Evolutionary conservation across 2,113 vertebrate genomes (phyloP).

Genomic region (Heliornis fulica): DNA sequence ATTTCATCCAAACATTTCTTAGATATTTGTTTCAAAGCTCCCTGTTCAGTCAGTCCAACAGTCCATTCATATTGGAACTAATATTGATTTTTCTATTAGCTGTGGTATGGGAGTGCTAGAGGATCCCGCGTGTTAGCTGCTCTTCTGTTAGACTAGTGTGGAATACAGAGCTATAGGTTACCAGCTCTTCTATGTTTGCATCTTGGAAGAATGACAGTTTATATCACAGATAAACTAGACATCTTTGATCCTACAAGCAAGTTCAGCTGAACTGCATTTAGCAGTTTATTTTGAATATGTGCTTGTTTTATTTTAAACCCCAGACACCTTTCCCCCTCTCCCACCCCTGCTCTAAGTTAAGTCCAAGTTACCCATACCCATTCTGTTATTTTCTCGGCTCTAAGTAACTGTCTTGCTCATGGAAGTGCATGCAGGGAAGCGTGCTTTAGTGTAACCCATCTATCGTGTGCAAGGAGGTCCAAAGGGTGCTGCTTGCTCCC

Average conservation of each 20-base stretch:
- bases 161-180: background rate
- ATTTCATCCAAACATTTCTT: conserved; percentile 70
- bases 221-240: background rate
- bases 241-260: background rate
- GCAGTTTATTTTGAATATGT: background rate
- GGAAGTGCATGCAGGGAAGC: background rate
- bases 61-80: conserved; percentile 53
- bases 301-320: background rate
- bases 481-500: background rate
- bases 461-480: background rate
- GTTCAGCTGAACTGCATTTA: background rate
- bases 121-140: background rate
- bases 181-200: background rate
- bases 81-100: conserved; percentile 55
- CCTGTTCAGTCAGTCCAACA: conserved; percentile 34
- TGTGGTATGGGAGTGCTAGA: background rate
- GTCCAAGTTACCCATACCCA: background rate
- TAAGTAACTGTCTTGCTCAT: rapidly evolving
- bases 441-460: background rate
- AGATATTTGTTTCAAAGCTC: conserved; percentile 74
- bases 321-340: background rate
- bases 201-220: background rate
- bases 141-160: background rate
- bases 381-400: background rate
- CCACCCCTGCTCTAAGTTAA: background rate